Conservation (phyloP, 2,888 invertebrate genomes). For the Pristionchus entomophagus region DNA sequence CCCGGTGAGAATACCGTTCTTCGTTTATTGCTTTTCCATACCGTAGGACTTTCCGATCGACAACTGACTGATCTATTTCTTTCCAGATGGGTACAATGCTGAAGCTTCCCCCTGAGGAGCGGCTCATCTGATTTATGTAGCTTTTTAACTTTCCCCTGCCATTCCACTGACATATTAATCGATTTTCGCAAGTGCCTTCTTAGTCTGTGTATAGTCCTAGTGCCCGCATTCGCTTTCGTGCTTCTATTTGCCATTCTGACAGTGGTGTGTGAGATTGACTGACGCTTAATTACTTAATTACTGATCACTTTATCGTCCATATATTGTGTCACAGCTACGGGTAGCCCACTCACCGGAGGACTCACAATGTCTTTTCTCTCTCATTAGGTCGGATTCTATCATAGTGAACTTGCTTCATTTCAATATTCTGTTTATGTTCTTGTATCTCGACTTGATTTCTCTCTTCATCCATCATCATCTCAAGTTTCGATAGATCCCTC, state of each 20-base stretch:
- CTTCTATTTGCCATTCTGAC: constrained; percentile 36
- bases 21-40: too few species aligned
- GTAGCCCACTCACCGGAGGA: background rate
- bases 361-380: background rate
- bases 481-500: background rate
- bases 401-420: too few species aligned
- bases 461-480: background rate
- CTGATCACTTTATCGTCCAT: background rate
- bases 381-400: too few species aligned
- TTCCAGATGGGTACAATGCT: constrained; percentile 65
- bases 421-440: too few species aligned
- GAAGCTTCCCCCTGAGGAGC: constrained; percentile 67
- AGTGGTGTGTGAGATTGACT: background rate
- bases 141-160: background rate
- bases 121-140: constrained; percentile 56
- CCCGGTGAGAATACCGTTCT: constrained; percentile 15
- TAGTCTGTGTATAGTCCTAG: background rate
- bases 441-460: too few species aligned
- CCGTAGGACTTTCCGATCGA: background rate
- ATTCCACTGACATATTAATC: constrained; percentile 16
- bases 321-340: background rate
- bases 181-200: constrained; percentile 28
- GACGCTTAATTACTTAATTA: background rate
- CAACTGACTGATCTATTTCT: background rate
- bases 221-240: background rate